Evolutionary conservation across 2,797 vertebrate genomes (phyloP).

Genomic region (Emys orbicularis): DNA sequence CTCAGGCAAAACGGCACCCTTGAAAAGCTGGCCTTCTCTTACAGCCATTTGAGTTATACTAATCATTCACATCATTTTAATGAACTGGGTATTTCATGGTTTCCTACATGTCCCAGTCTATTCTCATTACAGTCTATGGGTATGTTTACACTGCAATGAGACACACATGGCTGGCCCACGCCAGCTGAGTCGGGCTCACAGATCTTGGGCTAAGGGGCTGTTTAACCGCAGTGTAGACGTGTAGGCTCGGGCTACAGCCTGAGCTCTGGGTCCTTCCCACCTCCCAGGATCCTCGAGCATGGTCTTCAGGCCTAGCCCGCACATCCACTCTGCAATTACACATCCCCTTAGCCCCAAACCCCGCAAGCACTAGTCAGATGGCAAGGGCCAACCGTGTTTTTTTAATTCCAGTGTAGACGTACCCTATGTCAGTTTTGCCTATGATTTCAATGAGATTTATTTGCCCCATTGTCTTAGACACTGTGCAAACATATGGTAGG

Average conservation of each 20-base stretch:
- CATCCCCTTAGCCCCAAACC: not conserved
- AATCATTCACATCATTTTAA: conserved; percentile 36
- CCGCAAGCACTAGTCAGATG: not conserved
- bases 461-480: conserved; percentile 54
- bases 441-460: conserved; percentile 52
- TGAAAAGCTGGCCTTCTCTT: conserved; percentile 41
- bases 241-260: not conserved
- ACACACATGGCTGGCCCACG: not conserved
- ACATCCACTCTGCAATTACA: not conserved
- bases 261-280: not conserved
- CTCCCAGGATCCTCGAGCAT: not conserved
- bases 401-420: not conserved
- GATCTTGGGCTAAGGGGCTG: not conserved
- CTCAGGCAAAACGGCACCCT: conserved; percentile 40
- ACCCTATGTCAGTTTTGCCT: conserved; percentile 56
- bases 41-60: conserved; percentile 35
- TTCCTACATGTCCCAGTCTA: conserved; percentile 46
- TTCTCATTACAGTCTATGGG: conserved; percentile 49
- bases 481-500: conserved; percentile 39
- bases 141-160: not conserved
- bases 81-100: conserved; percentile 44
- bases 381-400: not conserved
- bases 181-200: not conserved
- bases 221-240: not conserved
- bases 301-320: not conserved